Evolutionary conservation across 2,113 vertebrate species (phyloP).

Genomic region (Siniperca chuatsi): DNA sequence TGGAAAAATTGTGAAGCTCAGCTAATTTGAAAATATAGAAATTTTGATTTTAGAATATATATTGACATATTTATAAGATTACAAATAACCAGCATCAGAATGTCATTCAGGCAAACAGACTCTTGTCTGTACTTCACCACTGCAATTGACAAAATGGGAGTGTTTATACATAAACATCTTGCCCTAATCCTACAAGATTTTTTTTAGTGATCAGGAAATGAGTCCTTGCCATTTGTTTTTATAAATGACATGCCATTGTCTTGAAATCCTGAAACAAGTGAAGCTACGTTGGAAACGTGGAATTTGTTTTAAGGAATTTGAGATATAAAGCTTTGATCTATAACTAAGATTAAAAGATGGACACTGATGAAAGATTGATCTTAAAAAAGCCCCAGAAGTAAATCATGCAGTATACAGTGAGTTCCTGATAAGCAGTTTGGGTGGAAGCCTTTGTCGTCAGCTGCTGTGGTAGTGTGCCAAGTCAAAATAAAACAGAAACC

Average conservation of each 20-base stretch:
- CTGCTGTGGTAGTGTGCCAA: too few relatives aligned
- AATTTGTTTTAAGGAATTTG: background rate
- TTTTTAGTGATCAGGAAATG: background rate
- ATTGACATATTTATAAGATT: too few relatives aligned
- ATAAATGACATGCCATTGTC: background rate
- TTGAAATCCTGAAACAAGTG: background rate
- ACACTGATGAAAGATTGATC: background rate
- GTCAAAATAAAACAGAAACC: background rate
- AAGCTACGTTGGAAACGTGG: background rate
- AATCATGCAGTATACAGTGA: too few relatives aligned
- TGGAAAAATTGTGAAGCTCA: too few relatives aligned
- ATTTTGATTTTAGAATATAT: too few relatives aligned
- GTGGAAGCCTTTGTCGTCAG: background rate
- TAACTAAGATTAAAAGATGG: background rate
- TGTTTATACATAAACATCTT: background rate
- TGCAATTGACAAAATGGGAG: background rate
- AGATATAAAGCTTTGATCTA: background rate
- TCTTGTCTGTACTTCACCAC: background rate
- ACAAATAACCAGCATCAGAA: background rate
- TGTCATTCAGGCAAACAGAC: too few relatives aligned
- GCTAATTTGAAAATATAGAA: too few relatives aligned
- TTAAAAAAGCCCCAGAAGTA: background rate
- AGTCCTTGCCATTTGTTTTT: background rate
- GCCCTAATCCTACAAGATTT: too few relatives aligned
- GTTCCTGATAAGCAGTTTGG: background rate